phyloP scores from a whole-genome alignment of 2,888 invertebrate species.

The Monoplex corrugatus region DNA sequence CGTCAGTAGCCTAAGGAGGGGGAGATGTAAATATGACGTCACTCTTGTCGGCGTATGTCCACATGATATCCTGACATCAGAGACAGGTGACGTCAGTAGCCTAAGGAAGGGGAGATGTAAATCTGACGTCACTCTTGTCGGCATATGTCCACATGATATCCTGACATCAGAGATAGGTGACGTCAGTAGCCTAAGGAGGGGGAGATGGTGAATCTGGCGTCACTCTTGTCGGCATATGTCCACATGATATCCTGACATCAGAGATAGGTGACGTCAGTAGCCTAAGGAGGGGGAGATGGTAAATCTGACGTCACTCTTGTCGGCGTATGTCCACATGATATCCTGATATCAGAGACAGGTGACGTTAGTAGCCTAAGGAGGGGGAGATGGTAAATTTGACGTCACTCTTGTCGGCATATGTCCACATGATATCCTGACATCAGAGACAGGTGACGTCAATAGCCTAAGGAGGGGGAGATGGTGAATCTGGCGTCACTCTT shows the following conservation, averaged over 20 bases:
- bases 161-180: background rate
- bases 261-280: too few species aligned
- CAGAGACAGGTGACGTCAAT: conserved; percentile 35
- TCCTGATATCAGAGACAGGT: too few species aligned
- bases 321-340: too few species aligned
- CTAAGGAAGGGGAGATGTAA: conserved; percentile 21
- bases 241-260: too few species aligned
- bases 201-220: too few species aligned
- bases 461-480: conserved; percentile 27
- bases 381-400: background rate
- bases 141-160: background rate
- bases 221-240: too few species aligned
- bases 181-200: conserved; percentile 42
- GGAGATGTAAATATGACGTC: conserved; percentile 41
- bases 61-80: conserved; percentile 56
- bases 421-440: too few species aligned
- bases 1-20: conserved; percentile 42
- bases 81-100: too few species aligned
- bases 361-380: background rate
- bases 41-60: conserved; percentile 43
- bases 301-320: too few species aligned
- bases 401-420: background rate
- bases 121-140: conserved; percentile 42
- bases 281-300: too few species aligned
- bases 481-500: conserved; percentile 45